phyloP scores from a whole-genome alignment of 2,797 vertebrate genomes.

The Taeniopygia guttata region DNA sequence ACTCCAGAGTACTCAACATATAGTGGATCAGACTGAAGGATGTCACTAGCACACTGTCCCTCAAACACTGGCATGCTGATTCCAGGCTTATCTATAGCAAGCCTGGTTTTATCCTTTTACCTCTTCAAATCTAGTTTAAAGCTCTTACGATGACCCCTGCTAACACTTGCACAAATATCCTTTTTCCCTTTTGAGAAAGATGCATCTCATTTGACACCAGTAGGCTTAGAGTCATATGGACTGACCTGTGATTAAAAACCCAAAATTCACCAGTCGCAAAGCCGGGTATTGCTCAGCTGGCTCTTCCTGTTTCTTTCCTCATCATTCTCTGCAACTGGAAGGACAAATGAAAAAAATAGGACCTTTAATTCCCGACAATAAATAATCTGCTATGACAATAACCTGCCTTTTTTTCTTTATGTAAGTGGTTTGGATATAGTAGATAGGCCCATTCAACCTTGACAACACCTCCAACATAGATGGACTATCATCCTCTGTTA shows the following conservation, averaged over 20 bases:
- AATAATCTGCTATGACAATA: neutral
- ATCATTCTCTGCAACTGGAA: neutral
- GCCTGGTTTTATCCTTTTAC: neutral
- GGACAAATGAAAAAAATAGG: neutral
- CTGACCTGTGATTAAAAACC: neutral
- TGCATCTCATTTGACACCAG: neutral
- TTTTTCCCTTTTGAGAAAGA: neutral
- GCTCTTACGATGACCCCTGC: neutral
- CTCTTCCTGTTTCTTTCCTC: neutral
- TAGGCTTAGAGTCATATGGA: neutral
- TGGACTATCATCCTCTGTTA: neutral
- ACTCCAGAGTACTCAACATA: neutral
- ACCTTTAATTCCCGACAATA: neutral
- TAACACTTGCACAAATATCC: neutral
- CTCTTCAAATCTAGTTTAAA: neutral
- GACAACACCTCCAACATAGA: neutral
- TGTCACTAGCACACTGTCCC: neutral
- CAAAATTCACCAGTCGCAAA: neutral
- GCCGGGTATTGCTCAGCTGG: neutral
- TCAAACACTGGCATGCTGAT: neutral
- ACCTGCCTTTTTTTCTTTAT: neutral
- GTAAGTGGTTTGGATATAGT: neutral
- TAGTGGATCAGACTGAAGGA: neutral
- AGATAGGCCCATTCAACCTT: neutral
- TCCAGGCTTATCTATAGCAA: neutral